Conservation (phyloP, 2,797 vertebrate species). For the Lophius americanus region DNA sequence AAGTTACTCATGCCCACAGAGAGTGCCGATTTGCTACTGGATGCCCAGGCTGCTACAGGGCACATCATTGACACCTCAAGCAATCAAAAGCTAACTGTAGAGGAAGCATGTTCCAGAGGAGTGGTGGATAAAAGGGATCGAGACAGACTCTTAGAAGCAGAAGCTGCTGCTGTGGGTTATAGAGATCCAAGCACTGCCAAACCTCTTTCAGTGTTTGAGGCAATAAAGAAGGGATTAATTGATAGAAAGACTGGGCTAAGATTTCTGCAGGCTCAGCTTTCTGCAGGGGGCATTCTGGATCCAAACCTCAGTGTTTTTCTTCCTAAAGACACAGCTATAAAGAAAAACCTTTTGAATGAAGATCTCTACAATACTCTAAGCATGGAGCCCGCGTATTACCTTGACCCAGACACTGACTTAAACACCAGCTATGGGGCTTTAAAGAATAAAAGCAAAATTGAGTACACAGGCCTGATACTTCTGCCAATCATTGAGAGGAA, state of each 20-base stretch:
- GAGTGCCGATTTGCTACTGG: conserved; percentile 85
- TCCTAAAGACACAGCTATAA: conserved; percentile 88
- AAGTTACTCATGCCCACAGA: conserved; percentile 80
- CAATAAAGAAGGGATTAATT: conserved; percentile 89
- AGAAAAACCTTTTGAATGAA: conserved; percentile 88
- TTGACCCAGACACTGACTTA: conserved; percentile 86
- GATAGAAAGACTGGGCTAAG: conserved; percentile 84
- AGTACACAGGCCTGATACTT: conserved; percentile 88
- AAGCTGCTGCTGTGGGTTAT: conserved; percentile 88
- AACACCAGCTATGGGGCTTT: conserved; percentile 85
- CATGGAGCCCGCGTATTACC: conserved; percentile 85
- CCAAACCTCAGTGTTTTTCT: conserved; percentile 91
- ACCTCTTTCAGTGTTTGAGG: conserved; percentile 86
- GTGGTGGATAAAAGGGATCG: conserved; percentile 86
- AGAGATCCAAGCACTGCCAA: conserved; percentile 84
- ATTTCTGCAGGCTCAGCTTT: conserved; percentile 90
- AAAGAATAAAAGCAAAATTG: conserved; percentile 86
- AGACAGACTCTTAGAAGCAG: conserved; percentile 86
- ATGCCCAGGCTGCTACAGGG: conserved; percentile 93
- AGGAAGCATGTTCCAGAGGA: conserved; percentile 86
- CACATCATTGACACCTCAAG: conserved; percentile 87
- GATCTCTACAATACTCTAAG: conserved; percentile 83
- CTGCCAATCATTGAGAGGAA: conserved; percentile 80
- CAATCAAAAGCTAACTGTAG: conserved; percentile 85
- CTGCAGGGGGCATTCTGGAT: conserved; percentile 91